phyloP scores from a whole-genome alignment of 2,888 invertebrate genomes.

The Callimorpha dominula region DNA sequence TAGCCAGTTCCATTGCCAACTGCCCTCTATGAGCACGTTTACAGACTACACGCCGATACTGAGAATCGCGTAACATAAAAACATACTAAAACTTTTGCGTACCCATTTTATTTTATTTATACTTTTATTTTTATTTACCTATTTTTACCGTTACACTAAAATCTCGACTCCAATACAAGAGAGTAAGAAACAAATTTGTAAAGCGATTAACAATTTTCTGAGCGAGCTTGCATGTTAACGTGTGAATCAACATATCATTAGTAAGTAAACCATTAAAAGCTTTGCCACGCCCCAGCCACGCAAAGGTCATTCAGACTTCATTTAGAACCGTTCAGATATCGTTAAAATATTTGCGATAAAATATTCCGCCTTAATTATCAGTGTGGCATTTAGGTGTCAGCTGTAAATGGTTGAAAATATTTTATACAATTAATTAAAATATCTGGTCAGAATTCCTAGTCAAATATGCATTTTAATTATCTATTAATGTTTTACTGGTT shows the following conservation, averaged over 20 bases:
- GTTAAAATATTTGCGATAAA: conserved; percentile 50
- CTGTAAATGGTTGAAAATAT: conserved; percentile 2
- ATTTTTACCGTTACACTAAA: neutral
- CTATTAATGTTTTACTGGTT: conserved; percentile 3
- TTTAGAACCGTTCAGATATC: conserved; percentile 40
- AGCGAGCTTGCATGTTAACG: neutral
- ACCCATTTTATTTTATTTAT: neutral
- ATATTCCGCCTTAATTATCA: conserved; percentile 25
- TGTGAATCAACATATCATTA: conserved; percentile 5
- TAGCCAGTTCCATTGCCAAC: neutral
- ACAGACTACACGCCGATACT: neutral
- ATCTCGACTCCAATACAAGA: neutral
- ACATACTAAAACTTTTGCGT: neutral
- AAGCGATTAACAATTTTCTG: neutral
- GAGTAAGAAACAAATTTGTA: neutral
- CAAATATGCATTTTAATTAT: conserved; percentile 10
- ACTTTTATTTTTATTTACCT: neutral
- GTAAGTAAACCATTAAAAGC: conserved; percentile 6
- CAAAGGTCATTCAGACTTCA: conserved; percentile 35
- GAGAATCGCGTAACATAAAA: neutral
- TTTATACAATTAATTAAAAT: conserved; percentile 3
- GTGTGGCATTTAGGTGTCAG: conserved; percentile 11
- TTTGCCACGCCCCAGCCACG: conserved; percentile 11
- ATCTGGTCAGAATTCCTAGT: neutral
- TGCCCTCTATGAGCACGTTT: neutral